Conservation (phyloP, 2,113 vertebrate species). For the Dipodomys ordii region DNA sequence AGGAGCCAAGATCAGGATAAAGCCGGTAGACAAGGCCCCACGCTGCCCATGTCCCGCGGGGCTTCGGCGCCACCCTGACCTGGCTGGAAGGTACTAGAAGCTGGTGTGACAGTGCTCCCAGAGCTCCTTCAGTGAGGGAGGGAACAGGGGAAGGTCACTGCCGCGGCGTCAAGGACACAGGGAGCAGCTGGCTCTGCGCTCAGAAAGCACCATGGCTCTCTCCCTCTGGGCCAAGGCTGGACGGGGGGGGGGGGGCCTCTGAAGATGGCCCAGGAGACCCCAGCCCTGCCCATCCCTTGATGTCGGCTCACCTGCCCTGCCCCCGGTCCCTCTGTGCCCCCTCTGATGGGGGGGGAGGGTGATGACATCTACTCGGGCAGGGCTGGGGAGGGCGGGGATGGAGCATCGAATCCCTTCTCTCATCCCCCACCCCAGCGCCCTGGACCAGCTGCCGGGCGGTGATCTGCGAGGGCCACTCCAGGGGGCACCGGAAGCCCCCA, state of each 20-base stretch:
- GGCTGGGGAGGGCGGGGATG: neutral
- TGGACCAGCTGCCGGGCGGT: fast-evolving
- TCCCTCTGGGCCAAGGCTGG: fast-evolving
- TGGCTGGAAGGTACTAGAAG: neutral
- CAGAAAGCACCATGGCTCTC: fast-evolving
- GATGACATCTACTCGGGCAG: neutral
- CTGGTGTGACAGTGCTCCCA: too few relatives aligned
- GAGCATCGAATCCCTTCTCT: too few relatives aligned
- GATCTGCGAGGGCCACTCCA: fast-evolving
- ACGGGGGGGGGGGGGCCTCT: too few relatives aligned
- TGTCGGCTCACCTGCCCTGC: neutral
- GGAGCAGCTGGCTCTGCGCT: neutral
- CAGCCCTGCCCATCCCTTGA: too few relatives aligned
- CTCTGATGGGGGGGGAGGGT: neutral
- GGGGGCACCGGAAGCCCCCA: fast-evolving
- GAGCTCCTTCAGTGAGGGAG: fast-evolving
- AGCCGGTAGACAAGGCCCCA: fast-evolving
- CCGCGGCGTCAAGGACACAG: fast-evolving
- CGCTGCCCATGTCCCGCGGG: fast-evolving
- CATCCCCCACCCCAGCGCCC: neutral
- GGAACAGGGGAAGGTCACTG: neutral
- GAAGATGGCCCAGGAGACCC: too few relatives aligned
- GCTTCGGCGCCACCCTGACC: fast-evolving
- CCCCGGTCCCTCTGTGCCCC: neutral
- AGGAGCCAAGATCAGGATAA: fast-evolving